Base-by-base conservation (phyloP, 2,113 vertebrate genomes). In the Sclerurus mexicanus region DNA sequence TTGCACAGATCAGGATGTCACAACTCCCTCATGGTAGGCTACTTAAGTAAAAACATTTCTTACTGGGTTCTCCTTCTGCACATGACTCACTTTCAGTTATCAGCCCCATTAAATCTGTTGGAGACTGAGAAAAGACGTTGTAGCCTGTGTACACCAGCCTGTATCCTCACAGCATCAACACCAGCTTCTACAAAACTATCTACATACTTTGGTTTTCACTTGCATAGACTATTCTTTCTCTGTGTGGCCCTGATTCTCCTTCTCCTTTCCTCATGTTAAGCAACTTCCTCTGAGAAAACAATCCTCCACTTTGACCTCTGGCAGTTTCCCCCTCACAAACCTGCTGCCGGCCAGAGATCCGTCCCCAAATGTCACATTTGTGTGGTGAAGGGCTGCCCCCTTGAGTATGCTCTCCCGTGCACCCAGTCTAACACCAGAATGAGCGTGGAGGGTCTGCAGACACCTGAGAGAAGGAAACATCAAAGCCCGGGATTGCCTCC, bases 351-450 rank as follows among this genome's bases (percentile, higher is more conserved):
- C 71, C 67, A 42, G 40, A 63, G 46, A 75, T 30, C 35, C 14
- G 35, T 20, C 47, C 56, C 84, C 77, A 63, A 14, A 28, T 15
- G 66, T 31, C 67, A 44, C 53, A 40, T 85, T 91, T 79, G 25
- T 68, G 74, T 72, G 73, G 83, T 47, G 79, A 93, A 87, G 85
- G 93, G 90, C 92, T 96, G 95, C 90, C 96, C 90, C 85, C 93
- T 96, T 94, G 75, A 96, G 95, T 82, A 81, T 11, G 23, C 42
- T 81, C 85, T 84, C 92, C 79, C n/a, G n/a, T 56, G 79, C 40
- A 84, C 85, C 73, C 68, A 37, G 52, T 16, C 37, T 47, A 80
- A 66, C 33, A 62, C 35, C 85, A 84, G 33, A 23, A 5, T 0
- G 2, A 55, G n/a, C 2, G 2, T 1, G 56, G 30, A 85, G 47